These are phyloP conservation scores for Papilio machaon DNA, from an alignment of 1,140 invertebrate genomes.

Conservation along the genomic window DNA sequence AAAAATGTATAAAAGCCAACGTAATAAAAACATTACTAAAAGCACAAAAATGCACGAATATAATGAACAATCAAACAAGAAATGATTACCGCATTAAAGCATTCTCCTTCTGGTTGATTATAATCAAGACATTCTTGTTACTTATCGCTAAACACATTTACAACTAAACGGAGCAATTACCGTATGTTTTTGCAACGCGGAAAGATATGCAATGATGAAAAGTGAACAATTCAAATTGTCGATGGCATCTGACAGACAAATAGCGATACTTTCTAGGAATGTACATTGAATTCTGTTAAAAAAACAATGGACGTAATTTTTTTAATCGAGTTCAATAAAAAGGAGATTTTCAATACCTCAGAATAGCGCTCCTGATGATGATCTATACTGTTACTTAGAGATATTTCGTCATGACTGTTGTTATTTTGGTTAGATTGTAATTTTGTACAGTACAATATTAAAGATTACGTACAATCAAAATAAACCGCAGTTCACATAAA, in stretches of 20 bases:
- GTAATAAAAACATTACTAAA: conserved; percentile 29
- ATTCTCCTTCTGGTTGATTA: conserved; percentile 51
- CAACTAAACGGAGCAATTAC: conserved; percentile 45
- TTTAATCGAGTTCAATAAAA: background rate
- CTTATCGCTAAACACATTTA: conserved; percentile 44
- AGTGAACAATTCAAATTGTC: conserved; percentile 33
- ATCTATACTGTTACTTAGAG: background rate
- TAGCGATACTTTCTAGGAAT: conserved; percentile 26
- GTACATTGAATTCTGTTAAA: conserved; percentile 8
- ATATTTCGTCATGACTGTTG: background rate
- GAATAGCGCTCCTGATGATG: background rate
- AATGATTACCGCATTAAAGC: conserved; percentile 52
- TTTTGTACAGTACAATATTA: conserved; percentile 46
- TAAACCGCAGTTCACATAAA: conserved; percentile 54
- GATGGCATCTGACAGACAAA: conserved; percentile 24
- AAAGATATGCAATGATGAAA: conserved; percentile 38
- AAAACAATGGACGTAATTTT: background rate
- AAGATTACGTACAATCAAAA: conserved; percentile 53
- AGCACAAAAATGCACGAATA: conserved; percentile 14
- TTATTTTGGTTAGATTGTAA: conserved; percentile 14
- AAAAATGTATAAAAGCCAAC: background rate
- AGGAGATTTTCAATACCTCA: background rate
- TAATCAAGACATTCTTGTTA: conserved; percentile 48
- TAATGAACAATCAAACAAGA: conserved; percentile 44
- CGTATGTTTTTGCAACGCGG: conserved; percentile 46